Percentiles rank a stretch among this genome's conserved stretches.
These are phyloP conservation scores for Campylomormyrus tamandua DNA, from an alignment of 2,113 vertebrate genomes.

Conservation along the genomic window DNA sequence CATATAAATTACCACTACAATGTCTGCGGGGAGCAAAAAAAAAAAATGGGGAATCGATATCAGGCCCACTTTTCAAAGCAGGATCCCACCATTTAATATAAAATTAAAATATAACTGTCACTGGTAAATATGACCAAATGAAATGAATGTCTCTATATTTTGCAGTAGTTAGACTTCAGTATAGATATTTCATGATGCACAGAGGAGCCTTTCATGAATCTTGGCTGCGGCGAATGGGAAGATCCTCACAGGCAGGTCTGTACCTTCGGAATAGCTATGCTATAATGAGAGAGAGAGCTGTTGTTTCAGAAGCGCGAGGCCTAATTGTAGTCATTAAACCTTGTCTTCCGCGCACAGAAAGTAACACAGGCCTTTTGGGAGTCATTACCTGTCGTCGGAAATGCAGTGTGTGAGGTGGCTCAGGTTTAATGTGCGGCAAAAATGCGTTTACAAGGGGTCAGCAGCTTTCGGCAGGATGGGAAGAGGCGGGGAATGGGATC, in stretches of 20 bases:
- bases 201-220: not conserved
- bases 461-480: not conserved
- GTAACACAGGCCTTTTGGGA: not conserved
- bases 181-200: not conserved
- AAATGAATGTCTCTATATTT: not conserved
- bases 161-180: not conserved
- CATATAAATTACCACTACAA: slow-evolving; percentile 3
- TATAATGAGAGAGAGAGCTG: not conserved
- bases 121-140: not conserved
- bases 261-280: not conserved
- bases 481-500: not conserved
- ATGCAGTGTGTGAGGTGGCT: not conserved
- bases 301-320: not conserved
- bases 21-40: not conserved
- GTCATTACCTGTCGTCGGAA: not conserved
- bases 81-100: not conserved
- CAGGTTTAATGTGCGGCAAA: not conserved
- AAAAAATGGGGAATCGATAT: not conserved
- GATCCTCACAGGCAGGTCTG: not conserved
- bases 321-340: not conserved
- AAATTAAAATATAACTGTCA: not conserved
- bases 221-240: not conserved
- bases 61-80: not conserved
- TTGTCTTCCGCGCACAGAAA: not conserved
- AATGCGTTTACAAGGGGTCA: not conserved